Evolutionary conservation across 2,113 vertebrate genomes (phyloP), one percentile per base, ranked within the genome.

Genomic region (Cyphotilapia sp.): DNA sequence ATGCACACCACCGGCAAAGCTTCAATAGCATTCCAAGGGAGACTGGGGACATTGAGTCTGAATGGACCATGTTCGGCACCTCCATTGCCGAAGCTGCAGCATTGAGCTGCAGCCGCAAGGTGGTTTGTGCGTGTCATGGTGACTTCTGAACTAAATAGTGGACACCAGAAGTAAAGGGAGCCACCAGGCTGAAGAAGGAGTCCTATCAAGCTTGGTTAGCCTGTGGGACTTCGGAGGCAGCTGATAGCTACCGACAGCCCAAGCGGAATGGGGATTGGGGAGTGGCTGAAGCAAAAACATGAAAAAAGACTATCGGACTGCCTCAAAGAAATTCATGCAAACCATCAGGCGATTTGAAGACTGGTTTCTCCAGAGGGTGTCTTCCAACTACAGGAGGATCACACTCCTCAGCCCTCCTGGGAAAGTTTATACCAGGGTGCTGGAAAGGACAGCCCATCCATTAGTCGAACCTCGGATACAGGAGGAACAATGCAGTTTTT

Each of bases 231-330:
- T 53, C 1, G 2, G 19, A 11, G 51, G 51, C 51, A 53, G 2
- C 9, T 53, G n/a, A 53, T 6, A 53, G 51, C 19, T 22, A 22
- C 51, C 51, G 2, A 53, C n/a, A 53, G 51, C 9, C 51, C 1
- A 1, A 53, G 51, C 3, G 0, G 51, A 53, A 53, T 22, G 9
- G 19, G 19, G 19, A 9, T 53, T 22, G 5, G 51, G n/a, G 0
- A 53, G 51, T 53, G 51, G 51, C 51, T 22, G 9, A 53, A 53
- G n/a, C 51, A 53, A 53, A 53, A 53, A 53, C 51, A 6, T 53
- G n/a, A n/a, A 53, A 53, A 53, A 53, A 22, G 1, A 22, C n/a
- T 2, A 22, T 53, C 3, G 5, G 19, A 53, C 51, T 53, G 51
- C 51, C 19, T 5, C 29, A 29, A 29, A 29, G 29, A 29, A 29